Evolutionary conservation across 1,140 invertebrate genomes (phyloP), one percentile per base, ranked within the genome.

Genomic region (Eupristina koningsbergeri): DNA sequence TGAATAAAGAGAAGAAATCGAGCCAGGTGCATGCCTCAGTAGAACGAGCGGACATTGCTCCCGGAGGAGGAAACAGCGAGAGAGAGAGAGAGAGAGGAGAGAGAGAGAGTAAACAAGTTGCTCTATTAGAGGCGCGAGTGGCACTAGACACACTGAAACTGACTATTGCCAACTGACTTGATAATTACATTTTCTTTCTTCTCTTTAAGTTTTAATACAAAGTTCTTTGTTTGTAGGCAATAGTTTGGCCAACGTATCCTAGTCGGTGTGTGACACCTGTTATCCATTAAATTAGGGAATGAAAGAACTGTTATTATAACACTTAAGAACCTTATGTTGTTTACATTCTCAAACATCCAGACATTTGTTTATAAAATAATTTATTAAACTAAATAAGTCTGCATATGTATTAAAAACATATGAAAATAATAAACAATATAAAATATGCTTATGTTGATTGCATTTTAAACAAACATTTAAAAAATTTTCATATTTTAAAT

Each of bases 1-100:
- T 71, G 79, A 34, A 58, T 81, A 86, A 86, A 86, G 81, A 87
- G 85, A 88, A 87, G 86, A 87, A 87, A 88, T 86, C 85, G 82
- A 88, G 81, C 64, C 63, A 73, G 84, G 86, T 86, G 86, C 86
- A 87, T 86, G 85, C 85, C 84, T 87, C 75, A 86, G 81, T 85
- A 61, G 84, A 85, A 47, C 80, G 31, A 82, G 83, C 83, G 87
- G 86, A 83, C 87, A 75, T 88, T 87, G 87, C 86, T 85, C 86
- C 75, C 84, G 50, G 82, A 86, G 81, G 47, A 81, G 67, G 76
- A 29, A 83, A 80, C 34, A 73, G 63, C 41, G n/a, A 71, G 64
- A n/a, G 64, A 63, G 45, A 39, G 58, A 71, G 47, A 3, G 26
- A n/a, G n/a, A n/a, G n/a, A n/a, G n/a, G n/a, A 71, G 64, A n/a